Conservation (phyloP, 1,140 invertebrate species). For the Lepidurus packardi region DNA sequence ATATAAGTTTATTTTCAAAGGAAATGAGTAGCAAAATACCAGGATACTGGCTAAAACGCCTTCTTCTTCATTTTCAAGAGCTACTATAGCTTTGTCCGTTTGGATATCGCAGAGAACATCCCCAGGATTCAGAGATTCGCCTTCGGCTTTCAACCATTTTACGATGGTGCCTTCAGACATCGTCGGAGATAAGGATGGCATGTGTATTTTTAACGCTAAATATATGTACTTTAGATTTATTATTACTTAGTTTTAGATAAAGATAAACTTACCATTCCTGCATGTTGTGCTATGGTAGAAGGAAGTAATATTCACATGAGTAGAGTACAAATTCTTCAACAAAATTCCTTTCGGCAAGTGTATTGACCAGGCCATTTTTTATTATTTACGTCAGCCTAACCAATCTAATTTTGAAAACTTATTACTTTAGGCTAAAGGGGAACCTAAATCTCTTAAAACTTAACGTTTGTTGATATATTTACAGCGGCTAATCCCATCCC, state of each 20-base stretch:
- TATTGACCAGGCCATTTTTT: not conserved
- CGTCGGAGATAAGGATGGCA: conserved; percentile 58
- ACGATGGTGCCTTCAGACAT: conserved; percentile 58
- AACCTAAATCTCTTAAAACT: not conserved
- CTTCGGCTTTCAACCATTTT: conserved; percentile 58
- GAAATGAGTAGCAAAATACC: conserved; percentile 40
- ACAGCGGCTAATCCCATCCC: too few relatives aligned
- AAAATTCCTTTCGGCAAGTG: not conserved
- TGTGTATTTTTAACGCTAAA: conserved; percentile 42
- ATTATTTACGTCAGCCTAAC: not conserved
- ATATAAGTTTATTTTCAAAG: conserved; percentile 7
- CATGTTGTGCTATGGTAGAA: not conserved
- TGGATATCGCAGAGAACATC: conserved; percentile 58
- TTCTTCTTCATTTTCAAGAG: conserved; percentile 55
- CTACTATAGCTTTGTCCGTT: conserved; percentile 57
- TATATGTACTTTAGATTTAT: not conserved
- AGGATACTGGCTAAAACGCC: conserved; percentile 57
- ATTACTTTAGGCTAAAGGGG: not conserved
- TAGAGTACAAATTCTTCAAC: not conserved
- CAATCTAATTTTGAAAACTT: not conserved
- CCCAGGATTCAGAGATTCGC: conserved; percentile 51
- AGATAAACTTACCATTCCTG: not conserved
- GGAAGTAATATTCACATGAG: not conserved
- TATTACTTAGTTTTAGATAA: not conserved
- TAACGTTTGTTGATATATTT: too few relatives aligned